Base-by-base conservation (phyloP, 2,113 vertebrate species). In the Orycteropus afer region DNA sequence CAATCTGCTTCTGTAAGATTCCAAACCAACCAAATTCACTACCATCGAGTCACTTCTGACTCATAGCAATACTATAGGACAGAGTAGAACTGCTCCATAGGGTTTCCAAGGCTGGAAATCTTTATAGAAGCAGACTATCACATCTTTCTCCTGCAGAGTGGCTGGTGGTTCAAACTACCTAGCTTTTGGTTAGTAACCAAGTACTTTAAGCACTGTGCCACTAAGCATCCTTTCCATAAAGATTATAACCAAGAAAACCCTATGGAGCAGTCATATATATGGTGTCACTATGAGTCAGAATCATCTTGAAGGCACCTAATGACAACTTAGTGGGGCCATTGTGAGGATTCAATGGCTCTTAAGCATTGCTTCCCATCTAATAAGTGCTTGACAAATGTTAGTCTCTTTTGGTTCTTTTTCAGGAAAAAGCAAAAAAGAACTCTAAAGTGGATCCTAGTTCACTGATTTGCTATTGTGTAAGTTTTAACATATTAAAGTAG, bases 301-400 rank as follows among this genome's bases (percentile, higher is more conserved):
- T 40, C 18, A 22, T 17, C 32, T 67, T 4, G 11, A 40, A 22
- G 37, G 7, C 17, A 71, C n/a, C 32, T 37, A 69, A n/a, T n/a
- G n/a, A n/a, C n/a, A n/a, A n/a, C 57, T 63, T 74, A 34, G 7
- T 45, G 37, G 32, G 47, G 45, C n/a, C 40, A 40, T 53, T 47
- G 9, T 57, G 47, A 95, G 42, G 57, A 73, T 42, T 57, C 4
- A 89, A 87, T 55, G 57, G 17, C 32, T 80, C 69, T 86, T 92
- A 29, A 86, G 93, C 67, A 40, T 23, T 81, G 8, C 63, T 45
- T 47, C 9, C 23, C 23, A n/a, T n/a, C 0, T 47, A 63, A 86
- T 57, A 84, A 77, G 15, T 42, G 5, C 89, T 90, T 92, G 8
- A n/a, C 78, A 86, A 55, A 51, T 91, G 29, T 91, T 91, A 63